Evolutionary conservation across 2,113 vertebrate species (phyloP).

Genomic region (Dipodomys spectabilis): DNA sequence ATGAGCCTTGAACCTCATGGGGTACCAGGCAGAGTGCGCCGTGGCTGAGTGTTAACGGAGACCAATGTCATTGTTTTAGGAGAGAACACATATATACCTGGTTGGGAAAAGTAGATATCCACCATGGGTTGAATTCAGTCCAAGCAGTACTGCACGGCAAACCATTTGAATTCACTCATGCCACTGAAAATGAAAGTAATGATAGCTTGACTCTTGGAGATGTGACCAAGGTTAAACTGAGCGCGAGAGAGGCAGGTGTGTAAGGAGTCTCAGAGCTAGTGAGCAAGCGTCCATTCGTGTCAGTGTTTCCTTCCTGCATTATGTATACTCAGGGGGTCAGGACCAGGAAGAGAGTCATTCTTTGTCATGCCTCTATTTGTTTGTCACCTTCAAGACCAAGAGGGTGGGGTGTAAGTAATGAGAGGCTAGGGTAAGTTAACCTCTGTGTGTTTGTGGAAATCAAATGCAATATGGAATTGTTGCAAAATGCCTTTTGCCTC

Average conservation of each 20-base stretch:
- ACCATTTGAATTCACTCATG: not conserved
- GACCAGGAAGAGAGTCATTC: not conserved
- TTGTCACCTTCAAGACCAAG: not conserved
- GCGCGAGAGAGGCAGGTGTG: not conserved
- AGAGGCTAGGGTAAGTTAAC: too few relatives aligned
- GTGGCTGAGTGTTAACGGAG: too few relatives aligned
- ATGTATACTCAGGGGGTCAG: not conserved
- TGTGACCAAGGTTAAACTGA: too few relatives aligned
- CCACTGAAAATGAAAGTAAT: not conserved
- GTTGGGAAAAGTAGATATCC: not conserved
- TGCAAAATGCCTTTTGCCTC: not conserved
- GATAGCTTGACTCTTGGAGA: rapidly evolving
- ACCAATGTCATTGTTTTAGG: too few relatives aligned
- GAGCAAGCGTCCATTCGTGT: rapidly evolving
- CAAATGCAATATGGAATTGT: not conserved
- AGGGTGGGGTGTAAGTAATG: too few relatives aligned
- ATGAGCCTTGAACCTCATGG: too few relatives aligned
- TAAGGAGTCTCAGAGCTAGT: not conserved
- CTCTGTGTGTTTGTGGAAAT: too few relatives aligned
- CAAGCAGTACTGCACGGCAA: rapidly evolving
- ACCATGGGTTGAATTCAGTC: not conserved
- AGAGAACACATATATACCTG: not conserved
- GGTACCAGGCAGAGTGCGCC: too few relatives aligned
- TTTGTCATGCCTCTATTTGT: too few relatives aligned
- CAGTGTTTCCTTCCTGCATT: rapidly evolving